Evolutionary conservation across 2,888 invertebrate genomes (phyloP).

Genomic region (Lapara coniferarum): DNA sequence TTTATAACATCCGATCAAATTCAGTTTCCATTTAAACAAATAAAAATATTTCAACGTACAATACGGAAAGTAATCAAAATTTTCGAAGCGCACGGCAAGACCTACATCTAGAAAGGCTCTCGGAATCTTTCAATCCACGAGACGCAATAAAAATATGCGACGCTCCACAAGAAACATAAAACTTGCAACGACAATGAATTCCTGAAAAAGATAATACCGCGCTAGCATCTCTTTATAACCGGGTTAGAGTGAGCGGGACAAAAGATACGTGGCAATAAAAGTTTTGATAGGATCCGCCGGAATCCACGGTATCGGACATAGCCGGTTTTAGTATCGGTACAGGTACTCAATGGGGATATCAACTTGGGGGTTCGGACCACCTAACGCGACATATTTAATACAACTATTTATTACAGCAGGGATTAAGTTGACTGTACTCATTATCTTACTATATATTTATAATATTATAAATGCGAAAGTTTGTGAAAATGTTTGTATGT

Average conservation of each 20-base stretch:
- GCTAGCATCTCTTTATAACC: slow-evolving; percentile 69
- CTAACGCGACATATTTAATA: background rate
- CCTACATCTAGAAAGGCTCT: slow-evolving; percentile 47
- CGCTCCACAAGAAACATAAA: slow-evolving; percentile 73
- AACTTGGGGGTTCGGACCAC: background rate
- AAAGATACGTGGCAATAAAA: slow-evolving; percentile 74
- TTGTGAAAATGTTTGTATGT: no score
- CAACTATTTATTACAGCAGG: background rate
- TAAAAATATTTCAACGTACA: slow-evolving; percentile 29
- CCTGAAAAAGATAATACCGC: slow-evolving; percentile 78
- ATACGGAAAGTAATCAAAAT: slow-evolving; percentile 27
- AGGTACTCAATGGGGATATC: background rate
- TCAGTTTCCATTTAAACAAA: slow-evolving; percentile 27
- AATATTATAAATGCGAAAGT: no score
- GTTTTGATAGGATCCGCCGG: slow-evolving; percentile 78
- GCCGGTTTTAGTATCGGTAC: slow-evolving; percentile 66
- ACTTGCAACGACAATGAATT: slow-evolving; percentile 81
- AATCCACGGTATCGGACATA: slow-evolving; percentile 77
- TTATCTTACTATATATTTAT: no score
- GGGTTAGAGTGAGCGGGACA: slow-evolving; percentile 68
- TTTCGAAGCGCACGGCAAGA: slow-evolving; percentile 40
- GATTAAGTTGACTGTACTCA: no score
- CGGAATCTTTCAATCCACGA: slow-evolving; percentile 68
- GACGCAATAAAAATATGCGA: slow-evolving; percentile 82
- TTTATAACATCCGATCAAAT: slow-evolving; percentile 10